Evolutionary conservation across 2,113 vertebrate genomes (phyloP).

Genomic region (Atrichornis clamosus): DNA sequence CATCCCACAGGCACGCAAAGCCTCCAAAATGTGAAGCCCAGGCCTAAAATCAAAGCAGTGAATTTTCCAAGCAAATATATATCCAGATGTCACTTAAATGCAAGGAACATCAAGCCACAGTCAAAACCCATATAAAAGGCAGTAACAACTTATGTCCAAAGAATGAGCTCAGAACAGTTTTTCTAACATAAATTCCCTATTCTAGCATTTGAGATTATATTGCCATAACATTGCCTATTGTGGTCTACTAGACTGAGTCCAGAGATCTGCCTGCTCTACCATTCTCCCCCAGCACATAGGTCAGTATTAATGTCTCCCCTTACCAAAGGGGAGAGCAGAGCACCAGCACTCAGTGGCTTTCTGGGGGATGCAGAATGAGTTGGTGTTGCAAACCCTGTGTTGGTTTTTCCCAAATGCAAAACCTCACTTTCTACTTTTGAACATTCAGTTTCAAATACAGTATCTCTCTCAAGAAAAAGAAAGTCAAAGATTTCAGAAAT

Average conservation of each 20-base stretch:
- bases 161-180: neutral
- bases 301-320: neutral
- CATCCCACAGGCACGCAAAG: neutral
- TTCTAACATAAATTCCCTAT: neutral
- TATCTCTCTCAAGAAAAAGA: neutral
- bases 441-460: neutral
- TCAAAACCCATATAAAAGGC: neutral
- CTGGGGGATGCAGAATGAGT: neutral
- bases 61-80: neutral
- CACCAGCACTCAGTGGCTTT: neutral
- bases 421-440: neutral
- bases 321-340: neutral
- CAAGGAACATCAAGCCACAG: neutral
- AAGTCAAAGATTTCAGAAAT: conserved; percentile 1
- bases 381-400: neutral
- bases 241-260: neutral
- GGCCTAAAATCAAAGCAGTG: neutral
- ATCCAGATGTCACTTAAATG: neutral
- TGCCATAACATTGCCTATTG: neutral
- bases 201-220: neutral
- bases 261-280: neutral
- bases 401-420: neutral
- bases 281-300: neutral
- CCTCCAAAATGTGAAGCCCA: neutral
- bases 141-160: neutral